These are phyloP conservation scores for Orthosia cruda DNA, from an alignment of 2,888 invertebrate species.

Conservation along the genomic window DNA sequence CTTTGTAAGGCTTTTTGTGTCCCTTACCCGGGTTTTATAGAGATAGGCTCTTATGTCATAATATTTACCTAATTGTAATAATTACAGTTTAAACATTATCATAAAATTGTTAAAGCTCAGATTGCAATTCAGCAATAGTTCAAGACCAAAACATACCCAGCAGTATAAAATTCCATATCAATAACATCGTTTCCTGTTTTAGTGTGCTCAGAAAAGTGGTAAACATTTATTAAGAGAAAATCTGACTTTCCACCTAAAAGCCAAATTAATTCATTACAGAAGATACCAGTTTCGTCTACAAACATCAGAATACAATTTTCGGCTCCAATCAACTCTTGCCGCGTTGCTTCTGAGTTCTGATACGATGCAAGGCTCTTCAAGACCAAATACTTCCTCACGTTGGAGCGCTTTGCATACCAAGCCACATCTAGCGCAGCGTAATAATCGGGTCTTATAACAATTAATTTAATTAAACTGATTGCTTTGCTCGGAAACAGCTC, in stretches of 20 bases:
- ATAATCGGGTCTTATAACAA: constrained; percentile 45
- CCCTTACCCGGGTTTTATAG: too few relatives aligned
- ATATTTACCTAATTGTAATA: too few relatives aligned
- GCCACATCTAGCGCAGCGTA: constrained; percentile 58
- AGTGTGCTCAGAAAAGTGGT: background rate
- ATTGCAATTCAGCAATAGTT: background rate
- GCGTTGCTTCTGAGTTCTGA: constrained; percentile 35
- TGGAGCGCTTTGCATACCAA: constrained; percentile 59
- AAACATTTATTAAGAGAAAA: background rate
- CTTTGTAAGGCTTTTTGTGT: too few relatives aligned
- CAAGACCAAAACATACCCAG: background rate
- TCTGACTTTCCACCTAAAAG: background rate
- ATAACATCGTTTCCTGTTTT: background rate
- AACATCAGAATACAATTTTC: constrained; percentile 44
- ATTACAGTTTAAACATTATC: too few relatives aligned
- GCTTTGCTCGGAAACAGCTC: constrained; percentile 43
- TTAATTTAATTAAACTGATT: constrained; percentile 63
- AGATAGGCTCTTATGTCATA: too few relatives aligned
- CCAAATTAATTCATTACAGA: constrained; percentile 38
- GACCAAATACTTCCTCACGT: constrained; percentile 27
- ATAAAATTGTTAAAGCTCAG: background rate
- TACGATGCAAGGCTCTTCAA: constrained; percentile 26
- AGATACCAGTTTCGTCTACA: constrained; percentile 23
- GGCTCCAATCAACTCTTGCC: constrained; percentile 53
- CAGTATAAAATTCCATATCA: background rate